Base-by-base conservation (phyloP, 2,888 invertebrate genomes). In the Luffia ferchaultella region DNA sequence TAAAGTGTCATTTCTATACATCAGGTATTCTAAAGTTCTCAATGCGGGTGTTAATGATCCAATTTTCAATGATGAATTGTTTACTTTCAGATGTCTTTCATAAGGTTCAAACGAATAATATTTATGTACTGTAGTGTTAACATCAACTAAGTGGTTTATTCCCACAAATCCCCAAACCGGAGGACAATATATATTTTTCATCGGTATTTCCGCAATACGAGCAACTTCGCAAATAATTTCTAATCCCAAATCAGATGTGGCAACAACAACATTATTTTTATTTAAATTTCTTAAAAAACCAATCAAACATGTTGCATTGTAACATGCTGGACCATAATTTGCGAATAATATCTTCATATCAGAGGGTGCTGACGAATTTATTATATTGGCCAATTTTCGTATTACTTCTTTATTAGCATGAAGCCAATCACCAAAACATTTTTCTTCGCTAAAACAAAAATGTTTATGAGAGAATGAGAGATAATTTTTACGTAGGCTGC, bases 151-250 rank as follows among this genome's bases (percentile, higher is more conserved):
- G 40, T 85, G 78, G 59, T 85, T 86, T 18, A 86, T 63, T 15
- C 87, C 88, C 20, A 86, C 72, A 57, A 86, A 88, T 7, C 89
- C 89, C 88, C 89, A 89, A 2, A 89, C 88, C 20, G 88, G 87
- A 7, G 89, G 87, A 50, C 86, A 87, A 60, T 83, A 82, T 58
- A 89, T 78, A 58, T 82, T 73, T 57, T 67, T 67, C 52, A 83
- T 56, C 0, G 83, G 75, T 12, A 87, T 63, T 59, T 79, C 70
- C 5, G 79, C 73, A 47, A 76, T 69, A 62, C 83, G 70, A 12
- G 87, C 75, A 19, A 77, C 60, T 19, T 68, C 60, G 30, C 69
- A 64, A 18, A 82, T 60, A 47, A 78, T 64, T 54, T 83, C 79
- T 51, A 87, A 67, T 15, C 87, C 89, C 54, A 85, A 62, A 62